phyloP scores from a whole-genome alignment of 2,888 invertebrate genomes.

The Thymelicus lineola region DNA sequence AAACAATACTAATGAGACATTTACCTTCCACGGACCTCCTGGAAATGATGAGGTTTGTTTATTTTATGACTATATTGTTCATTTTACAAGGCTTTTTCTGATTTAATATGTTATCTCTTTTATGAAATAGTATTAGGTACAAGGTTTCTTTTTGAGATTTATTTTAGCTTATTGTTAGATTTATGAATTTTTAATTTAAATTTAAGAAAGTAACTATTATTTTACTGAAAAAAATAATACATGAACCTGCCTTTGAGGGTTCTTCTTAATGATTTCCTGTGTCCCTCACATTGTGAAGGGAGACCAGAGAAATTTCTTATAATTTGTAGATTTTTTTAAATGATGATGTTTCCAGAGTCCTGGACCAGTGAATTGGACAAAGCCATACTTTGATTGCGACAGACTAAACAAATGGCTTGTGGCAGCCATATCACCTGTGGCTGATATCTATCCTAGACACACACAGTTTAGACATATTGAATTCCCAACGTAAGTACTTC shows the following conservation, averaged over 20 bases:
- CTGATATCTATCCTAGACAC: slow-evolving; percentile 97
- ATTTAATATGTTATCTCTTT: background rate
- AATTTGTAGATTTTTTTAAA: no score
- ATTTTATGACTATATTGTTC: background rate
- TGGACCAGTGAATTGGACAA: slow-evolving; percentile 97
- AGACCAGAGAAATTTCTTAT: no score
- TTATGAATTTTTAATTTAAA: no score
- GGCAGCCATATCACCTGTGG: slow-evolving; percentile 96
- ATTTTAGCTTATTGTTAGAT: no score
- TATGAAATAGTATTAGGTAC: background rate
- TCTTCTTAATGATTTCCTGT: no score
- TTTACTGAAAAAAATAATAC: no score
- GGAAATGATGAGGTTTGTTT: slow-evolving; percentile 92
- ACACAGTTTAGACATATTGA: slow-evolving; percentile 97
- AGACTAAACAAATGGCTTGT: slow-evolving; percentile 98
- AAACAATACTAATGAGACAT: slow-evolving; percentile 98
- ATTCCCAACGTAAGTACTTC: slow-evolving; percentile 92
- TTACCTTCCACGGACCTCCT: slow-evolving; percentile 97
- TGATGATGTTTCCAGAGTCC: slow-evolving; percentile 70
- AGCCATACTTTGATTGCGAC: slow-evolving; percentile 98
- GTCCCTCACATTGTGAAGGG: no score
- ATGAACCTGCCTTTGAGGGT: no score
- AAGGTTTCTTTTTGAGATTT: no score
- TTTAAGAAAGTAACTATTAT: no score
- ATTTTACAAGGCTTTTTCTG: background rate